Evolutionary conservation across 2,113 vertebrate genomes (phyloP), one percentile per base, ranked within the genome.

Genomic region (Apistogramma diplotaenia): DNA sequence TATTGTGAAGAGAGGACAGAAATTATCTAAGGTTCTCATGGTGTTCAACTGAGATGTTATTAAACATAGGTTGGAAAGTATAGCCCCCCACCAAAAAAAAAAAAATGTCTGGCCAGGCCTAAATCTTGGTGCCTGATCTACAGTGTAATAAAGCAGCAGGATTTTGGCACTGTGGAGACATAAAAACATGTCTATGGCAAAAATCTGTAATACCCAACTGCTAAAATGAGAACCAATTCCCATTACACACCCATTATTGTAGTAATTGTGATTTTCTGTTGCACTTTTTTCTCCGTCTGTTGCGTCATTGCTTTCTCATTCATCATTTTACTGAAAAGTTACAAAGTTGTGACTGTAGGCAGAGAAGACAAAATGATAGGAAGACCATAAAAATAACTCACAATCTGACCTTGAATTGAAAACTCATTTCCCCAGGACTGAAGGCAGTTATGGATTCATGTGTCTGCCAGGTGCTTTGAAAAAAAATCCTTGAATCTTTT

Each of bases 361-460:
- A 29, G 74, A 87, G 43, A 23, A 72, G 67, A 79, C 35, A 12
- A 76, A 83, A 78, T 1, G 80, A 87, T 84, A 83, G 81, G 67
- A 71, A 61, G 25, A 37, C 37, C 61, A 74, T 81, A 70, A 91
- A 89, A 87, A 86, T 87, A 87, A 72, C 54, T 76, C 35, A 6
- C 8, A 56, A 18, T 62, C n/a, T 88, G 76, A 84, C 87, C 78
- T 76, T 87, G 78, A 81, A 23, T 61, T 61, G 3, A 46, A 10
- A 62, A 19, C 4, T 5, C 5, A 33, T 71, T 46, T 70, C 29
- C 62, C 2, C 8, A 33, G 10, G n/a, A 49, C 54, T 55, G 51
- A 35, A 27, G 27, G 33, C 10, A 54, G 70, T 6, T 59, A 13
- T 65, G 19, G 3, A 16, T 65, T 46, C 65, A 49, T 65, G n/a